Percentiles rank a stretch among this genome's conserved stretches.
phyloP scores from a whole-genome alignment of 2,113 vertebrate genomes.

The Burhinus oedicnemus region DNA sequence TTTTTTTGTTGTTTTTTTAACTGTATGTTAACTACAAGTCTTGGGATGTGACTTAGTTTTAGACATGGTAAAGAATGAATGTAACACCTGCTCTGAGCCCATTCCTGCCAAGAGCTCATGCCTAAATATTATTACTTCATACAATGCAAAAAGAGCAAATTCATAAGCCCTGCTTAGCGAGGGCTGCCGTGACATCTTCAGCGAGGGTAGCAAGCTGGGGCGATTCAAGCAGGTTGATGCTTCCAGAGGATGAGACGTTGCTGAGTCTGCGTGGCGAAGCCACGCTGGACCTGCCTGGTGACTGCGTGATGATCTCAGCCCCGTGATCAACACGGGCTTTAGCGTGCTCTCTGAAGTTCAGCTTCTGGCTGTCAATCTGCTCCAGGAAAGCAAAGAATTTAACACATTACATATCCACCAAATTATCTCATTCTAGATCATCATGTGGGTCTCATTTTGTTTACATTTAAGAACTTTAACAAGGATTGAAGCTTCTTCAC shows the following conservation, averaged over 20 bases:
- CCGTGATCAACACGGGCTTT: slow-evolving; percentile 94
- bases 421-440: accelerated
- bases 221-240: slow-evolving; percentile 94
- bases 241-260: slow-evolving; percentile 95
- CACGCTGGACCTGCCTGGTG: slow-evolving; percentile 86
- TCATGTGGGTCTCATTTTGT: neutral
- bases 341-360: slow-evolving; percentile 89
- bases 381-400: slow-evolving; percentile 22
- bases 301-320: slow-evolving; percentile 91
- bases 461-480: neutral
- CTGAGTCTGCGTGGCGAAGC: slow-evolving; percentile 89
- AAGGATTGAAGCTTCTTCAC: neutral
- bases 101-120: slow-evolving; percentile 83
- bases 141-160: slow-evolving; percentile 69
- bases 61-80: slow-evolving; percentile 76
- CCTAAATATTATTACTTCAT: slow-evolving; percentile 79
- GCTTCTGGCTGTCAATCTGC: slow-evolving; percentile 96
- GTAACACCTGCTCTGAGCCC: slow-evolving; percentile 83
- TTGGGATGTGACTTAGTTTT: slow-evolving; percentile 75
- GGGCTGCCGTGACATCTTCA: slow-evolving; percentile 95
- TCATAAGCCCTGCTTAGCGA: slow-evolving; percentile 99
- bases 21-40: slow-evolving; percentile 78
- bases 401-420: neutral
- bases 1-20: slow-evolving; percentile 1
- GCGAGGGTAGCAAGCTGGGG: slow-evolving; percentile 95